phyloP scores from a whole-genome alignment of 2,888 invertebrate genomes.

The Caenorhabditis zanzibari region DNA sequence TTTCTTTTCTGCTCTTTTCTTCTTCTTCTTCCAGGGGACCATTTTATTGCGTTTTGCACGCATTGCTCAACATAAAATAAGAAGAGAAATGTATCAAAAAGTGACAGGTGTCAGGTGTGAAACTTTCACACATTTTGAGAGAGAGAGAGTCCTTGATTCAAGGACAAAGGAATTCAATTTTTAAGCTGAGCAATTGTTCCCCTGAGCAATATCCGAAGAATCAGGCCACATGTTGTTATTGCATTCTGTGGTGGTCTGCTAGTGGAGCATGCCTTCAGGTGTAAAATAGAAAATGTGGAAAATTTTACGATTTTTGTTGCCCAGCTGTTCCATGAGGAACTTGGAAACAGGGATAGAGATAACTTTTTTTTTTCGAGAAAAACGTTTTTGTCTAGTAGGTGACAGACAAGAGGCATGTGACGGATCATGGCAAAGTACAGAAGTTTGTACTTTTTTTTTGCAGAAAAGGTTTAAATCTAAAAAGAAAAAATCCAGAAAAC shows the following conservation, averaged over 20 bases:
- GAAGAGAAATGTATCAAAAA: not conserved
- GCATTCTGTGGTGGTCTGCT: slow-evolving; percentile 26
- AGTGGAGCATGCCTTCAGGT: not conserved
- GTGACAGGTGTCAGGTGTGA: slow-evolving; percentile 16
- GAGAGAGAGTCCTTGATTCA: no score
- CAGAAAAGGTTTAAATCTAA: not conserved
- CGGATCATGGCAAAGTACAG: slow-evolving; percentile 2
- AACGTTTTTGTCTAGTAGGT: not conserved
- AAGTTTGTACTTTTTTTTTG: not conserved
- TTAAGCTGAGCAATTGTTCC: slow-evolving; percentile 19
- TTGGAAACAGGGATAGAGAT: not conserved
- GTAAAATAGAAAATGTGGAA: not conserved
- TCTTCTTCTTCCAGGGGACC: not conserved
- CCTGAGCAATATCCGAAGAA: not conserved
- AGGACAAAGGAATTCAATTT: not conserved
- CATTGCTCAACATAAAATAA: not conserved
- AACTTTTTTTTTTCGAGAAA: no score
- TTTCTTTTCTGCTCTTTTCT: not conserved
- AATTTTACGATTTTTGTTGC: slow-evolving; percentile 22
- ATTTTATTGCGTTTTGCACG: slow-evolving; percentile 29
- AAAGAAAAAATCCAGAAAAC: no score
- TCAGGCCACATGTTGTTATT: slow-evolving; percentile 41
- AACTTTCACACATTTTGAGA: slow-evolving; percentile 3
- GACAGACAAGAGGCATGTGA: not conserved
- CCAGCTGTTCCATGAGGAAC: not conserved